Base-by-base conservation (phyloP, 2,113 vertebrate species). In the Butorides virescens region DNA sequence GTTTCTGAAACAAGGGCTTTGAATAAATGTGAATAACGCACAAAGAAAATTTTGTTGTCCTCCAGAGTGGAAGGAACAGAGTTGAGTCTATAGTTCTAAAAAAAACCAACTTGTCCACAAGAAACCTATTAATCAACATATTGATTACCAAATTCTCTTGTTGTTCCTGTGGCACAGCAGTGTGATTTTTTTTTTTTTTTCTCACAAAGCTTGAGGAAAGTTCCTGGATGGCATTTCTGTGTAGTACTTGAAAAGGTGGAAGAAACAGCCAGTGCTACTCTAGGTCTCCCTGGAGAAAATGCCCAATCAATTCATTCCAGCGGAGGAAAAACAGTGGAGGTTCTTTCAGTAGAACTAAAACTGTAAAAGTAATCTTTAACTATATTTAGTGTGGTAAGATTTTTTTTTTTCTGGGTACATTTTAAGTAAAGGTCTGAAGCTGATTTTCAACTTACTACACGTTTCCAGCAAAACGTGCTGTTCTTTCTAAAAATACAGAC, bases 401-500 rank as follows among this genome's bases (percentile, higher is more conserved):
- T 30, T 66, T 25, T 53, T 53, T 52, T 74, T 76, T 58, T 5
- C 46, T 49, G 70, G 21, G 20, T 58, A n/a, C 50, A 15, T 79
- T 59, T 84, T 67, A 82, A 66, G 70, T 94, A 29, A 44, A 66
- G 92, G 72, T 50, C 80, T 78, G 79, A 89, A 96, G 47, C 67
- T 94, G 82, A 42, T 78, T 83, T 94, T 90, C 50, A 68, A 7
- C 42, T 66, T 62, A 26, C 62, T 74, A 70, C 66, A 78, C 13
- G 19, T 90, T 93, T 92, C 85, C 63, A 90, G 56, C 52, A 37
- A 83, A 86, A 86, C 5, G 3, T 47, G 17, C 44, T 76, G 15
- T 86, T 93, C 52, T 91, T 93, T 76, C 92, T 97, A 73, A 97
- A 96, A 95, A 77, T 77, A 82, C 27, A 42, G 34, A 23, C 58